Evolutionary conservation across 2,113 vertebrate species (phyloP), one percentile per base, ranked within the genome.

Genomic region (Clinocottus analis): DNA sequence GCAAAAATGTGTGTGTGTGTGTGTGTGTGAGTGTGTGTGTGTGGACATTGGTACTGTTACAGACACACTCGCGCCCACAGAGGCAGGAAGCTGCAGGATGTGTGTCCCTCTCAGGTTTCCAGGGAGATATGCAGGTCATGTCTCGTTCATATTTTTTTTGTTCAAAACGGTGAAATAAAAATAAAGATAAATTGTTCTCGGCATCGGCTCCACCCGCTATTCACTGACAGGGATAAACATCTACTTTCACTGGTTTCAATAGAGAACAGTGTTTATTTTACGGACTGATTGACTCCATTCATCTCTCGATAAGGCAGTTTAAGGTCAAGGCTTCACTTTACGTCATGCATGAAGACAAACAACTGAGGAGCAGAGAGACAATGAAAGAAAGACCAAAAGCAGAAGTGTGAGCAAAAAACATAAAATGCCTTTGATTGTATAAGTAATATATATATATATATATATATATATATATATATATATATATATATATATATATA

Each of bases 41-140:
- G 43, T 68, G 35, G 59, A 63, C 55, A 25, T 5, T n/a, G 17
- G 67, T n/a, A n/a, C n/a, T n/a, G n/a, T 55, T 25, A 9, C 23
- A 55, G 41, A 41, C 43, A 51, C 47, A 41, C 19, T 4, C 10
- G 21, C 61, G 61, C 56, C 49, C 74, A 81, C 70, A 77, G 47
- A 59, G 27, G 10, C 90, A 85, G 85, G 87, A 91, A 85, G 82
- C 70, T 41, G 70, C 70, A 62, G 43, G 21, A 5, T 45, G 8
- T 78, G 67, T 63, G 41, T 75, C 70, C 41, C 2, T 37, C 78
- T 14, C 80, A 82, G 82, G 76, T 80, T 73, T 59, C 6, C n/a
- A 16, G 35, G 61, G 7, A 84, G 81, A 83, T 75, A 80, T 10
- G 53, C 12, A 56, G 84, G 85, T 91, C 85, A 66, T 0, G 67